Base-by-base conservation (phyloP, 2,113 vertebrate genomes). In the Pygoscelis adeliae region DNA sequence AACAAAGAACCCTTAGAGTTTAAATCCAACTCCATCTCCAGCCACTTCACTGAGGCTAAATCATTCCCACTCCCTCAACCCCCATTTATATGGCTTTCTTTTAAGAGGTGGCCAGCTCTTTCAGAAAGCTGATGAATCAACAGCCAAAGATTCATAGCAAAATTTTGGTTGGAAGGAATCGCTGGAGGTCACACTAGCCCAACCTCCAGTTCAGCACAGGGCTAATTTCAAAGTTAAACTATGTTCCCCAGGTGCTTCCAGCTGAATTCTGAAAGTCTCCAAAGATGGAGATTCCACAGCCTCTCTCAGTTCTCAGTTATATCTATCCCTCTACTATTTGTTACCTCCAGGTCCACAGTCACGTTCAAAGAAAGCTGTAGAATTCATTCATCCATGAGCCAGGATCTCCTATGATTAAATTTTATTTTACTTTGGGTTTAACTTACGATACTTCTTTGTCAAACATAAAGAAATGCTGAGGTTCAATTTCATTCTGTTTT, bases 61-160 rank as follows among this genome's bases (percentile, higher is more conserved):
- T 40, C 5, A 65, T 52, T 72, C 15, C 36, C 42, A 14, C 7
- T 78, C 34, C 53, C 27, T 30, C 0, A 0, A 50, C 4, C 4
- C 3, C 5, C 46, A 77, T 11, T 62, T 40, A 61, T 38, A 69
- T 34, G 26, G 30, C 34, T 77, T 32, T 46, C 40, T 80, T 88
- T 83, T 38, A 90, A 42, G 56, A 83, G 49, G 18, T 65, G 34
- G 13, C 18, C 49, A 80, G 27, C 36, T 72, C 62, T 17, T 87
- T 23, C 17, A 49, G 63, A 87, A 87, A 94, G 55, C 25, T 70
- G 34, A 53, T 65, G 21, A 83, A 73, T 66, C 47, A 70, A 84
- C 93, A 89, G 66, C 13, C 26, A 69, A 77, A 71, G 32, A 34
- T 81, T 40, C 5, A 2, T 8, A 44, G 40, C 29, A 73, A 89